These are phyloP conservation scores for Malurus leucopterus DNA, from an alignment of 2,797 vertebrate species.

Conservation along the genomic window DNA sequence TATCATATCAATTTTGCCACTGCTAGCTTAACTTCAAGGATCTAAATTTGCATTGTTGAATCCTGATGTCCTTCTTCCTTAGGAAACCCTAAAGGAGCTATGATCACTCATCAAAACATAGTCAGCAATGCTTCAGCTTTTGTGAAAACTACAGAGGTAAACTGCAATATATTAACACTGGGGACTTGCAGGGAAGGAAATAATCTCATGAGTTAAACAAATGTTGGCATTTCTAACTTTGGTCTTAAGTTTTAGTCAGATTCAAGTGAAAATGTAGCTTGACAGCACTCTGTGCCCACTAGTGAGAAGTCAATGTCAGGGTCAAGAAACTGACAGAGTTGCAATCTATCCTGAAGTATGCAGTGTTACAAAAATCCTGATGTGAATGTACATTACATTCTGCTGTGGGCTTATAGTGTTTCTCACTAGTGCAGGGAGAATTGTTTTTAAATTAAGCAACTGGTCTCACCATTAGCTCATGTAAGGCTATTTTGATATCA, in stretches of 20 bases:
- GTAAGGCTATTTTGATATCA: background rate
- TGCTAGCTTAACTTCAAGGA: background rate
- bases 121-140: constrained; percentile 76
- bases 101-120: constrained; percentile 76
- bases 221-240: background rate
- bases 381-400: background rate
- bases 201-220: background rate
- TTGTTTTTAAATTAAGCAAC: background rate
- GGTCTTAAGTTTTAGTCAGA: background rate
- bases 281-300: background rate
- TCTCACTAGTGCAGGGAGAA: background rate
- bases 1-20: background rate
- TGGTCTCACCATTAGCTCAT: background rate
- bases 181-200: background rate
- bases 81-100: constrained; percentile 81
- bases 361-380: background rate
- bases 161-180: background rate
- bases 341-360: background rate
- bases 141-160: constrained; percentile 79
- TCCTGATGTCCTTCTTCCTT: constrained; percentile 30
- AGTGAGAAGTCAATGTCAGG: background rate
- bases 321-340: background rate
- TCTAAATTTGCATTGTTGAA: background rate
- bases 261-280: background rate
- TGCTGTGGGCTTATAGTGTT: background rate